Conservation (phyloP, 2,888 invertebrate genomes). For the Plebejus melissa region DNA sequence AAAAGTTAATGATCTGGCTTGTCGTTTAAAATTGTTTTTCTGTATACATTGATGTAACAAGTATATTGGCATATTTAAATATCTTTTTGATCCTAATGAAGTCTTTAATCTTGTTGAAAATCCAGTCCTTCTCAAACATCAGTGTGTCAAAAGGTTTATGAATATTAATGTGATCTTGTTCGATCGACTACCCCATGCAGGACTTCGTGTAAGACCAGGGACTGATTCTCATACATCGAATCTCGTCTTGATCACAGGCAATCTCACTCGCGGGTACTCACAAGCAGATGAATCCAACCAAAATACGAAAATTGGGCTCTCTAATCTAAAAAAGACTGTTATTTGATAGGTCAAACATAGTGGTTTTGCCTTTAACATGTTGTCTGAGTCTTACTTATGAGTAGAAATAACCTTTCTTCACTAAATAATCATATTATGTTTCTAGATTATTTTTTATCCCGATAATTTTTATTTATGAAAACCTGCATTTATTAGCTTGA, state of each 20-base stretch:
- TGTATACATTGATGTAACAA: background rate
- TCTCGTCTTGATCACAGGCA: background rate
- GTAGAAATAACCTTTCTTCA: background rate
- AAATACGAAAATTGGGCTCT: too few species aligned
- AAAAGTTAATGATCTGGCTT: background rate
- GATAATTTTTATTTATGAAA: background rate
- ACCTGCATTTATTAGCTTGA: background rate
- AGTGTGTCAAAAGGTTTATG: constrained; percentile 53
- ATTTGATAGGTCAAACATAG: too few species aligned
- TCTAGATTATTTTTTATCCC: too few species aligned
- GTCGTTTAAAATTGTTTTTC: background rate
- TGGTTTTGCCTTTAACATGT: too few species aligned
- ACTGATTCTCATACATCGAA: background rate
- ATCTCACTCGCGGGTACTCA: background rate
- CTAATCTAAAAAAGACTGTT: too few species aligned
- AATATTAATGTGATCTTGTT: constrained; percentile 62
- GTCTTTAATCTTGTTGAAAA: constrained; percentile 30
- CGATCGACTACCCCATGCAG: constrained; percentile 54
- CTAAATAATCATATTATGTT: too few species aligned
- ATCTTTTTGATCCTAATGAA: constrained; percentile 22
- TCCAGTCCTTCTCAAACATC: constrained; percentile 43
- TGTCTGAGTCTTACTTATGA: background rate
- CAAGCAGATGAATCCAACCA: too few species aligned
- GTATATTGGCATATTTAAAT: constrained; percentile 7
- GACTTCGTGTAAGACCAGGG: constrained; percentile 29